Percentiles rank a stretch among this genome's conserved stretches.
These are phyloP conservation scores for Panulirus ornatus DNA, from an alignment of 1,140 invertebrate genomes.

Conservation along the genomic window DNA sequence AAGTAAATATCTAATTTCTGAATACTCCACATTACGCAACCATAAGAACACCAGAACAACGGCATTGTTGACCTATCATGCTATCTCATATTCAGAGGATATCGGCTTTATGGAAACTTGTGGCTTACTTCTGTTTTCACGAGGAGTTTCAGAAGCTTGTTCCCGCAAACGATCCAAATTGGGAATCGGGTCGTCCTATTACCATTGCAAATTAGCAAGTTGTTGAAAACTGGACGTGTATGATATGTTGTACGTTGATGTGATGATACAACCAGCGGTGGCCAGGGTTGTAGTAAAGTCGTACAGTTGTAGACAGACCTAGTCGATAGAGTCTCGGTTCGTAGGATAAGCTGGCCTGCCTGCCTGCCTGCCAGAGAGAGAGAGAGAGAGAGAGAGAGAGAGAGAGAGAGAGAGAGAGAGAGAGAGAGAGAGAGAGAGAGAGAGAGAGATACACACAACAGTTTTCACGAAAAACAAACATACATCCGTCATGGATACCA, in stretches of 20 bases:
- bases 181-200: constrained; percentile 21
- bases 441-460: no score
- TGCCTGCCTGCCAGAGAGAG: no score
- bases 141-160: neutral
- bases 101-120: constrained; percentile 2
- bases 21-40: neutral
- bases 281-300: no score
- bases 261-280: no score
- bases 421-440: no score
- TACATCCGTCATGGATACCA: no score
- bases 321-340: no score
- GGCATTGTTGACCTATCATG: neutral
- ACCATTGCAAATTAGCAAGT: constrained; percentile 52
- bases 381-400: no score
- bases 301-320: no score
- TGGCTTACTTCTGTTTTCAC: constrained; percentile 4
- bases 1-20: neutral
- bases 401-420: no score
- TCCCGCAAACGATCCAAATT: constrained; percentile 37
- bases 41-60: neutral
- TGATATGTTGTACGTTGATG: constrained; percentile 22
- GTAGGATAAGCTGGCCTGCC: no score
- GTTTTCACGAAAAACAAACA: no score
- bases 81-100: neutral
- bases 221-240: constrained; percentile 24